phyloP scores from a whole-genome alignment of 2,888 invertebrate genomes.

The Sussaba pulchella region DNA sequence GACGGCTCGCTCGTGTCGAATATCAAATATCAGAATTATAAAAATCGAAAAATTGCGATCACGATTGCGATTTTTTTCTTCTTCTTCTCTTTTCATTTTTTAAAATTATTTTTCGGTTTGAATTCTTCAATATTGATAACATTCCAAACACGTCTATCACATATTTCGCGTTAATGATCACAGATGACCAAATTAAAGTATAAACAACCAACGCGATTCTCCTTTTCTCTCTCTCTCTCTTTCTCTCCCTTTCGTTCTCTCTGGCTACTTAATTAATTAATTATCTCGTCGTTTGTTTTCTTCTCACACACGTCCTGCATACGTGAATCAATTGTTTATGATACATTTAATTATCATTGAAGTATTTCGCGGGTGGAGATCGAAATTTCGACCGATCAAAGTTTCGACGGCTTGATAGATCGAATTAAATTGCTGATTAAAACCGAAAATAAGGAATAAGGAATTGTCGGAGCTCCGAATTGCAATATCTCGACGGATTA shows the following conservation, averaged over 20 bases:
- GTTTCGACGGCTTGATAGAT: no score
- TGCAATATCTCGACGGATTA: no score
- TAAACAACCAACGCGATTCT: slow-evolving; percentile 11
- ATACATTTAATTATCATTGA: no score
- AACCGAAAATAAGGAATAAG: no score
- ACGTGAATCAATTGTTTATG: background rate
- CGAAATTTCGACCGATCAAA: no score
- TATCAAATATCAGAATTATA: slow-evolving; percentile 34
- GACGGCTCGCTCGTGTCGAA: slow-evolving; percentile 31
- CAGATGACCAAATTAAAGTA: slow-evolving; percentile 58
- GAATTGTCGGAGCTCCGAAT: no score
- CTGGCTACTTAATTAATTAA: background rate
- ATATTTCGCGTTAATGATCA: slow-evolving; percentile 50
- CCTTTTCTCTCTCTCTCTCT: background rate
- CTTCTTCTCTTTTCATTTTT: background rate
- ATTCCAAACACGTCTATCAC: slow-evolving; percentile 56
- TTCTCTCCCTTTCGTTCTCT: background rate
- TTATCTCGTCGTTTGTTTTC: background rate
- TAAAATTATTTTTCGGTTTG: background rate
- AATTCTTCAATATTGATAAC: background rate
- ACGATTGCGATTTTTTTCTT: background rate
- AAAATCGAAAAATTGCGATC: slow-evolving; percentile 41
- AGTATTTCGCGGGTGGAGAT: no score
- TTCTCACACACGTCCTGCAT: background rate
- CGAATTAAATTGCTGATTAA: no score